Base-by-base conservation (phyloP, 2,888 invertebrate species). In the Nomada ferruginata region DNA sequence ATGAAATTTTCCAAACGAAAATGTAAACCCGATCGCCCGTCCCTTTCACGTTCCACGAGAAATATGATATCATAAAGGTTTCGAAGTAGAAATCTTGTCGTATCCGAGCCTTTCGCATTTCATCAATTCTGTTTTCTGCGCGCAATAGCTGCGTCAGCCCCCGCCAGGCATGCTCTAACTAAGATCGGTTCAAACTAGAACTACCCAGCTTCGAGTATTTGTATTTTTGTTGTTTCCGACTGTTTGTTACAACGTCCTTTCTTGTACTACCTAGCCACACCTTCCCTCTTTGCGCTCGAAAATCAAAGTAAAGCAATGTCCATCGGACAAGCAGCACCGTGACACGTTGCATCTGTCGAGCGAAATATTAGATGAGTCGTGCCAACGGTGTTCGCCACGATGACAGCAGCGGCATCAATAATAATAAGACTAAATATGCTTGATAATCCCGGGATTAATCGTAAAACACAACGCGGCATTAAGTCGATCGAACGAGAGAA, bases 81-180 rank as follows among this genome's bases (percentile, higher is more conserved):
- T 64, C 55, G 68, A 47, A n/a, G 61, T 60, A 11, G n/a, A 42
- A 66, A 72, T 76, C 52, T 63, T 36, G 9, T 68, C 63, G 63
- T 52, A 61, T 44, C 23, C 18, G 13, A 64, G 55, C 79, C 85
- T 36, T 36, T 36, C 36, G 36, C 36, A 36, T 36, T 36, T 36
- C 36, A 7, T 7, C 36, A 36, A 36, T 7, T 36, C 36, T 0
- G 7, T 36, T 36, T 36, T 36, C 36, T 36, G 36, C 7, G 36
- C 7, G 36, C 36, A 36, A 5, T 36, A 36, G 36, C 36, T 36
- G 36, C 36, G 36, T 36, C 0, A 36, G 36, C 7, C 36, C 36
- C 36, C 36, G 36, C 36, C 36, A 36, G 36, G 36, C 36, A 36
- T 86, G 85, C 82, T 82, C 36, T 80, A 23, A 59, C 36, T 80